These are phyloP conservation scores for Zenarchopterus dispar DNA, from an alignment of 2,797 vertebrate genomes.

Conservation along the genomic window DNA sequence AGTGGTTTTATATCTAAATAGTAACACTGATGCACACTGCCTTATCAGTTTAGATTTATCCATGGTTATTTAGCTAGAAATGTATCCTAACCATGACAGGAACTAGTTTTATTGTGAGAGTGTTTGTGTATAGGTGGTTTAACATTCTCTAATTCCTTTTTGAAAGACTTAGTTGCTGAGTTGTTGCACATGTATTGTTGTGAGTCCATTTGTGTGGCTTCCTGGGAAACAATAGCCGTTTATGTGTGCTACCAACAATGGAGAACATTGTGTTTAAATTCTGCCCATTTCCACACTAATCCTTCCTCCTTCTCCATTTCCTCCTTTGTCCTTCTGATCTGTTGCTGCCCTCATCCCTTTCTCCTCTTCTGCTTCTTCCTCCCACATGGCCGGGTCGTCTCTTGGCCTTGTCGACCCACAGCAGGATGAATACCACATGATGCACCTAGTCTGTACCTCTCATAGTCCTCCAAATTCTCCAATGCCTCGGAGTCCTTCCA, in stretches of 20 bases:
- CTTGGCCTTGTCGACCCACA: constrained; percentile 57
- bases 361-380: neutral
- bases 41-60: too few species aligned
- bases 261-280: constrained; percentile 46
- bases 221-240: constrained; percentile 49
- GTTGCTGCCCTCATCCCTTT: constrained; percentile 6
- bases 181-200: neutral
- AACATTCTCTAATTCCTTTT: too few species aligned
- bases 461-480: constrained; percentile 90
- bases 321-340: constrained; percentile 6
- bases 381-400: neutral
- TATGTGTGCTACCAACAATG: constrained; percentile 43
- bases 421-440: constrained; percentile 98
- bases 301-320: constrained; percentile 12
- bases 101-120: too few species aligned
- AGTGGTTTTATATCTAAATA: too few species aligned
- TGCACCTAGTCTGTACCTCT: constrained; percentile 93
- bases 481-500: constrained; percentile 72
- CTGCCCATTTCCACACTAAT: constrained; percentile 51
- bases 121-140: too few species aligned
- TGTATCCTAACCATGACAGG: too few species aligned
- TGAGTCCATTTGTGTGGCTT: constrained; percentile 8
- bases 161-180: neutral
- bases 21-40: too few species aligned
- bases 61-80: too few species aligned